Percentiles rank a stretch among this genome's conserved stretches.
Evolutionary conservation across 2,888 invertebrate genomes (phyloP).

Genomic region (Proisotoma minuta): DNA sequence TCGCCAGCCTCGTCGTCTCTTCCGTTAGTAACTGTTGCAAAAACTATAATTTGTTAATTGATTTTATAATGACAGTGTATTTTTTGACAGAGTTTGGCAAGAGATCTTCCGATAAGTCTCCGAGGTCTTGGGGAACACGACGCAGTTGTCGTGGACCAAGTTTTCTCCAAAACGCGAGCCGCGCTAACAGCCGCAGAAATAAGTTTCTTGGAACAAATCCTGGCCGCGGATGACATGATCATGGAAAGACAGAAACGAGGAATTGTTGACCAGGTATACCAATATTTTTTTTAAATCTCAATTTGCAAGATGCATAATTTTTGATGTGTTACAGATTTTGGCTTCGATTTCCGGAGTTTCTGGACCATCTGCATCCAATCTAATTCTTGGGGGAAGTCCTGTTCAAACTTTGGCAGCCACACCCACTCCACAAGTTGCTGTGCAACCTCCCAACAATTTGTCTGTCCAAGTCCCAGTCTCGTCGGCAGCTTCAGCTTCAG

Average conservation of each 20-base stretch:
- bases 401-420: constrained; percentile 7
- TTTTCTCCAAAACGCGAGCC: not conserved
- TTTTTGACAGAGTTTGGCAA: not conserved
- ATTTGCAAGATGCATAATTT: not conserved
- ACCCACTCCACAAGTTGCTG: not conserved
- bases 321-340: not conserved
- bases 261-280: constrained; percentile 24
- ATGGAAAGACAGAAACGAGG: constrained; percentile 23
- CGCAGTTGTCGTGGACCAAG: not conserved
- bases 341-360: not conserved
- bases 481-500: not conserved
- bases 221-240: constrained; percentile 25
- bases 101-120: not conserved
- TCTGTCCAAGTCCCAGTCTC: not conserved
- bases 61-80: not conserved
- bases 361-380: not conserved
- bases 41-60: not conserved
- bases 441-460: not conserved
- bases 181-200: constrained; percentile 16
- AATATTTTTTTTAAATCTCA: not conserved
- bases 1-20: not conserved
- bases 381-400: not conserved
- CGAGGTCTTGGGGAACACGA: not conserved
- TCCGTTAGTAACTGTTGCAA: not conserved
- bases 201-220: constrained; percentile 21